These are phyloP conservation scores for Epicampocera succincta DNA, from an alignment of 2,888 invertebrate species.

Conservation along the genomic window DNA sequence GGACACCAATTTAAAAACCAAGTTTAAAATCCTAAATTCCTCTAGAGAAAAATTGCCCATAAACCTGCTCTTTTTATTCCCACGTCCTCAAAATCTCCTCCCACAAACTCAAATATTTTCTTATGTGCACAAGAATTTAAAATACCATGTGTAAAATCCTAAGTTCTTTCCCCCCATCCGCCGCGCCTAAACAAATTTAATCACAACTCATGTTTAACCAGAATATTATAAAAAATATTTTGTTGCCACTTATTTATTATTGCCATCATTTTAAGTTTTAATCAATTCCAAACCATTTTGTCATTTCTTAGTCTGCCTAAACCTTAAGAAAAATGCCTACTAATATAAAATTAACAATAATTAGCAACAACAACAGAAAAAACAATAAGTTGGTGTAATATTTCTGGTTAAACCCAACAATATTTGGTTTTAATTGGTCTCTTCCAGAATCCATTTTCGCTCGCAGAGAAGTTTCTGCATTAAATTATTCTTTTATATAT, in stretches of 20 bases:
- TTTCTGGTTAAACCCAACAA: constrained; percentile 80
- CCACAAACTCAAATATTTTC: too few relatives aligned
- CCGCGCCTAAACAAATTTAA: too few relatives aligned
- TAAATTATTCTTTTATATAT: constrained; percentile 8
- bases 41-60: not conserved
- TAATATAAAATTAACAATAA: too few relatives aligned
- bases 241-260: constrained; percentile 44
- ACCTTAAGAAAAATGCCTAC: not conserved
- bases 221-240: constrained; percentile 81
- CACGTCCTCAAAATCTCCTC: too few relatives aligned
- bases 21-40: not conserved
- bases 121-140: too few relatives aligned
- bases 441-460: not conserved
- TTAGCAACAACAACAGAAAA: constrained; percentile 68
- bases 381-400: constrained; percentile 82
- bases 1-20: constrained; percentile 15
- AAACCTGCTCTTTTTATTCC: constrained; percentile 5
- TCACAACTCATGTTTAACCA: constrained; percentile 77
- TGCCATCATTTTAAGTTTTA: too few relatives aligned
- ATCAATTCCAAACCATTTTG: too few relatives aligned
- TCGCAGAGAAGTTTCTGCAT: not conserved
- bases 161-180: too few relatives aligned
- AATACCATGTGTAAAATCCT: too few relatives aligned
- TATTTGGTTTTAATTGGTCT: constrained; percentile 80
- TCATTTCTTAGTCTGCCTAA: constrained; percentile 63